Evolutionary conservation across 2,797 vertebrate genomes (phyloP).

Genomic region (Dicrostonyx torquatus): DNA sequence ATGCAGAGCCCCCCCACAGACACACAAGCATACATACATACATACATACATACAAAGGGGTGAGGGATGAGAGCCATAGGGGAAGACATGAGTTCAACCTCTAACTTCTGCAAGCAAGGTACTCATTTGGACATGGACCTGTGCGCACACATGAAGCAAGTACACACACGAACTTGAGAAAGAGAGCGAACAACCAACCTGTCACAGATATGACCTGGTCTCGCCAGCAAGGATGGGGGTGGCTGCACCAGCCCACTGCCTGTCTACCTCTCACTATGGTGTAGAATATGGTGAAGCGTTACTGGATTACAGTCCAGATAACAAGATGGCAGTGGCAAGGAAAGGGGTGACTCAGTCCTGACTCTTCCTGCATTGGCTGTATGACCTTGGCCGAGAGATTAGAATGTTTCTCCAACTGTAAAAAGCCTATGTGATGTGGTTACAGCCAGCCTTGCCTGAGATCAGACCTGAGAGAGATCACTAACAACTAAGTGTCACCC

Average conservation of each 20-base stretch:
- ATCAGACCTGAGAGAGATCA: background rate
- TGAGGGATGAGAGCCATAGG: no score
- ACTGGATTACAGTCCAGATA: background rate
- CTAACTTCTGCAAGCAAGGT: background rate
- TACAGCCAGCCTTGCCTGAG: background rate
- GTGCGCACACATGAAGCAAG: background rate
- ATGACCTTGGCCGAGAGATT: background rate
- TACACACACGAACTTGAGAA: background rate
- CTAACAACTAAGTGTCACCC: background rate
- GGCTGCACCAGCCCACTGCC: background rate
- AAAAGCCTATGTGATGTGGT: background rate
- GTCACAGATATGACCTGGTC: background rate
- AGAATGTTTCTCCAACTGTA: background rate
- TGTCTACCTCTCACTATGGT: background rate
- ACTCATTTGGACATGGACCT: background rate
- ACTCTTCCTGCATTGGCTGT: background rate
- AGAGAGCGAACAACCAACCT: background rate
- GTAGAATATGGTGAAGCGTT: background rate
- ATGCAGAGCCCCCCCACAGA: background rate
- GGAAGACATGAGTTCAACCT: background rate
- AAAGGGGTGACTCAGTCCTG: background rate
- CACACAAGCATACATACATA: no score
- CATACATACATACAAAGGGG: background rate
- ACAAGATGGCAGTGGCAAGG: background rate
- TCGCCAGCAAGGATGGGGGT: background rate